A percentile compares a stretch with the other conserved stretches of the same genome.
phyloP scores from a whole-genome alignment of 2,113 vertebrate species.

The Bostrychus sinensis region DNA sequence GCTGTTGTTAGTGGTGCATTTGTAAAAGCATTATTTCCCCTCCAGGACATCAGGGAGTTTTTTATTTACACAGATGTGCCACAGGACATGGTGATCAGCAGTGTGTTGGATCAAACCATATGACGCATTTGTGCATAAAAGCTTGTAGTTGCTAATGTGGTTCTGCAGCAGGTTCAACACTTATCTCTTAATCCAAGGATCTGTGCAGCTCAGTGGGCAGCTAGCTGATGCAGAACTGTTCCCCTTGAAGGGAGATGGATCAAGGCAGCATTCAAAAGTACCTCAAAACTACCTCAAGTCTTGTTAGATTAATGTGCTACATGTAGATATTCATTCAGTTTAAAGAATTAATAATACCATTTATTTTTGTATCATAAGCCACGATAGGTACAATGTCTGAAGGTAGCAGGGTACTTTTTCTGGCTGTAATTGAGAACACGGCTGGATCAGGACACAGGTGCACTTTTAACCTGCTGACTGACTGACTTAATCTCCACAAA shows the following conservation, averaged over 20 bases:
- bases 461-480: slow-evolving; percentile 17
- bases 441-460: slow-evolving; percentile 37
- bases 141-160: slow-evolving; percentile 25
- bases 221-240: slow-evolving; percentile 12
- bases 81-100: slow-evolving; percentile 21
- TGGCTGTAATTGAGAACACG: slow-evolving; percentile 25
- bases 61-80: slow-evolving; percentile 36
- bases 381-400: slow-evolving; percentile 12
- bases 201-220: slow-evolving; percentile 30
- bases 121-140: slow-evolving; percentile 12
- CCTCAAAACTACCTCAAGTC: not conserved
- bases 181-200: slow-evolving; percentile 41
- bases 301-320: not conserved
- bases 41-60: slow-evolving; percentile 32
- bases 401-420: slow-evolving; percentile 22
- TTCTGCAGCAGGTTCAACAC: slow-evolving; percentile 14
- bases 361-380: not conserved
- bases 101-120: not conserved
- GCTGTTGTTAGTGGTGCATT: slow-evolving; percentile 52
- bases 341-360: no score
- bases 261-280: not conserved
- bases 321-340: not conserved
- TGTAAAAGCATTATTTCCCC: slow-evolving; percentile 16
- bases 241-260: not conserved
- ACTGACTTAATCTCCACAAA: slow-evolving; percentile 15